phyloP scores from a whole-genome alignment of 2,888 invertebrate genomes.

The Drosophila rubida region DNA sequence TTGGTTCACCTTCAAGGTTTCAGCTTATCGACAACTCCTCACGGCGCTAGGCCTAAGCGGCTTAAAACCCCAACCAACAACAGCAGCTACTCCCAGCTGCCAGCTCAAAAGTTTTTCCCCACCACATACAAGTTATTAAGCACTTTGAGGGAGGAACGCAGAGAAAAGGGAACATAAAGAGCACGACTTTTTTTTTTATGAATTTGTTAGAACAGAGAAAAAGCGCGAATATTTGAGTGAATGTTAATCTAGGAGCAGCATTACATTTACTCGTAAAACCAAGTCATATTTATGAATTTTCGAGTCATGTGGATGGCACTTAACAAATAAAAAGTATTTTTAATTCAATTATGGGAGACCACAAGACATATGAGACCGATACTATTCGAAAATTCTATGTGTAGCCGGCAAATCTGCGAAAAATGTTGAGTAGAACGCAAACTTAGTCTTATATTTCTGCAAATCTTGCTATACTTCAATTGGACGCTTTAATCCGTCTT shows the following conservation, averaged over 20 bases:
- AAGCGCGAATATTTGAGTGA: neutral
- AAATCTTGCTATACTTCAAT: neutral
- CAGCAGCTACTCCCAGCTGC: conserved; percentile 33
- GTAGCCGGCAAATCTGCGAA: too few relatives aligned
- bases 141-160: conserved; percentile 13
- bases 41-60: conserved; percentile 68
- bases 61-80: conserved; percentile 47
- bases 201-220: neutral
- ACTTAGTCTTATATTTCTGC: neutral
- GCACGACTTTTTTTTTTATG: neutral
- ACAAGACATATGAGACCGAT: too few relatives aligned
- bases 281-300: neutral
- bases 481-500: conserved; percentile 40
- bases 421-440: too few relatives aligned
- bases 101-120: conserved; percentile 37
- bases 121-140: conserved; percentile 25
- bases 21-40: conserved; percentile 62
- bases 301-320: neutral
- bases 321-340: neutral
- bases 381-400: too few relatives aligned
- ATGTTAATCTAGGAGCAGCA: neutral
- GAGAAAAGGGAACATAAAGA: neutral
- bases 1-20: conserved; percentile 42
- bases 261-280: neutral
- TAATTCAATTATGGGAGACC: too few relatives aligned